These are phyloP conservation scores for Betta splendens DNA, from an alignment of 2,797 vertebrate species.

Conservation along the genomic window DNA sequence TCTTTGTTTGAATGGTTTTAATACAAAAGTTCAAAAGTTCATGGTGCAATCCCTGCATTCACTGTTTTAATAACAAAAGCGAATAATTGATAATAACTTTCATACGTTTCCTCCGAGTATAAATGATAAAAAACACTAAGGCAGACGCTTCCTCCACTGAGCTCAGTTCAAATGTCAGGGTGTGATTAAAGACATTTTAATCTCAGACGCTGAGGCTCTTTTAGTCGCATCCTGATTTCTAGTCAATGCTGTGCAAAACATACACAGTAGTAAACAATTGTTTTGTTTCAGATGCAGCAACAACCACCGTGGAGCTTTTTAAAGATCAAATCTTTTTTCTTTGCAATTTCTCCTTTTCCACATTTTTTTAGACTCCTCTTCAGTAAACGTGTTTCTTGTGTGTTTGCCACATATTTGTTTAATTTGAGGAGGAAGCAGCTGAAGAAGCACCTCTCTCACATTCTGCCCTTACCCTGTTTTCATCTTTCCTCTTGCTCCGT, in stretches of 20 bases:
- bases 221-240: slow-evolving; percentile 21
- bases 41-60: too few relatives aligned
- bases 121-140: too few relatives aligned
- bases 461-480: slow-evolving; percentile 13
- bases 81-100: background rate
- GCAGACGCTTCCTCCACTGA: slow-evolving; percentile 15
- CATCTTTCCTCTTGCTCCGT: background rate
- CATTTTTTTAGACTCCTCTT: slow-evolving; percentile 1
- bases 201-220: slow-evolving; percentile 29
- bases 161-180: slow-evolving; percentile 22
- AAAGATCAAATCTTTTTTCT: slow-evolving; percentile 31
- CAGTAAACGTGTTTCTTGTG: slow-evolving; percentile 1
- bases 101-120: too few relatives aligned
- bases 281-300: slow-evolving; percentile 20
- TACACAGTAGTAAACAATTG: slow-evolving; percentile 16
- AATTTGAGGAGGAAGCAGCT: slow-evolving; percentile 12
- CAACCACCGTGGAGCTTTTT: slow-evolving; percentile 16
- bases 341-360: slow-evolving; percentile 13
- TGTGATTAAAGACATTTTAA: slow-evolving; percentile 47
- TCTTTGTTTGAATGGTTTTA: too few relatives aligned
- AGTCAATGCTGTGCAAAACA: slow-evolving; percentile 6
- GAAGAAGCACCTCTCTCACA: slow-evolving; percentile 2
- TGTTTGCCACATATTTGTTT: background rate
- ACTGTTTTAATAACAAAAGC: background rate
- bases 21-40: too few relatives aligned